These are phyloP conservation scores for Amblyteles armatorius DNA, from an alignment of 2,888 invertebrate species.

Conservation along the genomic window DNA sequence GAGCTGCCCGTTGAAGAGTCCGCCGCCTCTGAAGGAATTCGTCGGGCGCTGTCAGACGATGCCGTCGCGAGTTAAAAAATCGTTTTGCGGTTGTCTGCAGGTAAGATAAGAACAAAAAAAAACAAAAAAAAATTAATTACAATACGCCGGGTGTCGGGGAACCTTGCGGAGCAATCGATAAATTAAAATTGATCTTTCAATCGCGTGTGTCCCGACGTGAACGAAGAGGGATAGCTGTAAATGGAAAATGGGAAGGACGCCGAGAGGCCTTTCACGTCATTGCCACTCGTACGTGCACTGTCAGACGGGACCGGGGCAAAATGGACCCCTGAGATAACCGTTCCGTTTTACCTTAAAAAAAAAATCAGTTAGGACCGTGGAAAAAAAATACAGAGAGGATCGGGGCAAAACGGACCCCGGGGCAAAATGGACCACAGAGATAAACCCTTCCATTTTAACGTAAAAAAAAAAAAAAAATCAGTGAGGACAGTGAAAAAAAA, in stretches of 20 bases:
- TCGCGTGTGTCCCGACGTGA: slow-evolving; percentile 2
- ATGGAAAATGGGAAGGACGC: not conserved
- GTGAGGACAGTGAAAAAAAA: no score
- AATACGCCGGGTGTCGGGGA: not conserved
- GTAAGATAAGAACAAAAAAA: slow-evolving; percentile 85
- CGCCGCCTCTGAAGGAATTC: slow-evolving; percentile 83
- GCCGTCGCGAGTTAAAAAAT: slow-evolving; percentile 84
- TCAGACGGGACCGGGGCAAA: not conserved
- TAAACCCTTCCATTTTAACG: no score
- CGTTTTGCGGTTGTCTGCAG: slow-evolving; percentile 93
- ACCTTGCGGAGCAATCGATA: slow-evolving; percentile 42
- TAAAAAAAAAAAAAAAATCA: no score
- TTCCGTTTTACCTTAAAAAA: no score
- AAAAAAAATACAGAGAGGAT: no score
- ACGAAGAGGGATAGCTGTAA: not conserved
- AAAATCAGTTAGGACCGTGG: no score
- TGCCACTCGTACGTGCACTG: not conserved
- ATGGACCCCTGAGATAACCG: not conserved
- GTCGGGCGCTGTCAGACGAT: slow-evolving; percentile 84
- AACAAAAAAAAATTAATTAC: not conserved
- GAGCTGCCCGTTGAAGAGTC: slow-evolving; percentile 83
- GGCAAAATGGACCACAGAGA: no score
- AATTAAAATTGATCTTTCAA: slow-evolving; percentile 56
- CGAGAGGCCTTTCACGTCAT: not conserved
- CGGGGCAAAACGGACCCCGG: no score